A percentile compares a stretch with the other conserved stretches of the same genome.
These are phyloP conservation scores for Hydrochoerus hydrochaeris DNA, from an alignment of 2,113 vertebrate species.

Conservation along the genomic window DNA sequence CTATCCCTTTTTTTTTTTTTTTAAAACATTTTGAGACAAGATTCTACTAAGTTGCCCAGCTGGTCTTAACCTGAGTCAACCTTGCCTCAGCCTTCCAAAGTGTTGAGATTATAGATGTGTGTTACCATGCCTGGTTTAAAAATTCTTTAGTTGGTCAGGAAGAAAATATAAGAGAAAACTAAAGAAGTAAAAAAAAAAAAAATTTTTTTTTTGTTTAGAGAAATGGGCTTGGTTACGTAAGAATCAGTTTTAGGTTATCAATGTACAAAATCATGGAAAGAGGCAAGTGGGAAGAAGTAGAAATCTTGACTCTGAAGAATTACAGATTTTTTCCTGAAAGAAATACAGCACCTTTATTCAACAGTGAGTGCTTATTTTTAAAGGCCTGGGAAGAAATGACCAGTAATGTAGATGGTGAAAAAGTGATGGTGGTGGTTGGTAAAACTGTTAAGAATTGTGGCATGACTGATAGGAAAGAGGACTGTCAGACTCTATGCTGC, in stretches of 20 bases:
- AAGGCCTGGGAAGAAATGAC: not conserved
- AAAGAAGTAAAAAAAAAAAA: not conserved
- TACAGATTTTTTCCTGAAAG: not conserved
- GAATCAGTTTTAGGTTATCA: not conserved
- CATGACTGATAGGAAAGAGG: not conserved
- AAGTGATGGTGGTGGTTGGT: not conserved
- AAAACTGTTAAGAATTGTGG: not conserved
- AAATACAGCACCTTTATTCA: not conserved
- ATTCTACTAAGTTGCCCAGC: not conserved
- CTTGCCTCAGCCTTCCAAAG: not conserved
- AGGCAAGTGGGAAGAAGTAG: not conserved
- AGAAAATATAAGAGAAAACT: constrained; percentile 27
- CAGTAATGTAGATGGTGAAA: not conserved
- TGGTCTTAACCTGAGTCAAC: not conserved
- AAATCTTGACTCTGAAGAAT: constrained; percentile 7
- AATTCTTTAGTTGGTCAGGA: not conserved
- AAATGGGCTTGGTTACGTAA: not conserved
- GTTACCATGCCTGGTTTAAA: not conserved
- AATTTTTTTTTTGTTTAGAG: constrained; percentile 22
- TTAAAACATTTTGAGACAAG: not conserved
- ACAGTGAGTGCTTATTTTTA: not conserved
- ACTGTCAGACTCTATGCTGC: not conserved
- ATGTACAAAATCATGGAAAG: not conserved
- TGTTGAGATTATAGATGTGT: not conserved
- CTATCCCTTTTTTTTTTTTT: not conserved